Evolutionary conservation across 1,140 invertebrate genomes (phyloP).

Genomic region (Ceratina australensis): DNA sequence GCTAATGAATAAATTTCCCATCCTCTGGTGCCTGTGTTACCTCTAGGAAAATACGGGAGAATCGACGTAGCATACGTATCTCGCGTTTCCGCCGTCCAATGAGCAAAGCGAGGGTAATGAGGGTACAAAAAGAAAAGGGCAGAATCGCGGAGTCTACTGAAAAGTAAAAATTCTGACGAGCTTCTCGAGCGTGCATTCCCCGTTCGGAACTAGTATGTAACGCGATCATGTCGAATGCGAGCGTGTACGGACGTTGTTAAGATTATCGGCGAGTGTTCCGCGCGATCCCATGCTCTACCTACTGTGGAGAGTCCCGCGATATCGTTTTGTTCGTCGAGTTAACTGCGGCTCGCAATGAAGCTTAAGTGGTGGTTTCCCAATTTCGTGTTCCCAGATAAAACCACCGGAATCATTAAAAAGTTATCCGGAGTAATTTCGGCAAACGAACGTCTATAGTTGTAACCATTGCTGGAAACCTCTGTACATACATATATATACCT

Average conservation of each 20-base stretch:
- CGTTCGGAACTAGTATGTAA: slow-evolving; percentile 21
- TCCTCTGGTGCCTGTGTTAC: not conserved
- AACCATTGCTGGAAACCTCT: slow-evolving; percentile 2
- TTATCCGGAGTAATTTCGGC: slow-evolving; percentile 12
- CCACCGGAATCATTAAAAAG: slow-evolving; percentile 20
- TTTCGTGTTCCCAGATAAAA: slow-evolving; percentile 25
- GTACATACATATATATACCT: not conserved
- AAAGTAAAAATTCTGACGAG: slow-evolving; percentile 10
- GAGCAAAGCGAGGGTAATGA: not conserved
- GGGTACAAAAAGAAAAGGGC: not conserved
- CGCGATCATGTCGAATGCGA: slow-evolving; percentile 5
- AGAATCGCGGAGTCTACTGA: not conserved
- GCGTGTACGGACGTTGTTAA: slow-evolving; percentile 12
- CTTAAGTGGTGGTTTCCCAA: slow-evolving; percentile 25
- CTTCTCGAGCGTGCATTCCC: not conserved
- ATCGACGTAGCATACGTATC: not conserved
- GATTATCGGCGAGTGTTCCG: slow-evolving; percentile 19
- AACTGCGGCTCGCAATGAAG: not conserved
- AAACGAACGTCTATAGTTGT: slow-evolving; percentile 8
- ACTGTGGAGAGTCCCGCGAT: not conserved
- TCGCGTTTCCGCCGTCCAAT: not conserved
- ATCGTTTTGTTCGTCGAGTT: slow-evolving; percentile 6
- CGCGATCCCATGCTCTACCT: not conserved
- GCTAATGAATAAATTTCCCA: too few species aligned
- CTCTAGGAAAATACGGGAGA: not conserved